These are phyloP conservation scores for Poecilia velifera DNA, from an alignment of 2,797 vertebrate genomes.

Conservation along the genomic window DNA sequence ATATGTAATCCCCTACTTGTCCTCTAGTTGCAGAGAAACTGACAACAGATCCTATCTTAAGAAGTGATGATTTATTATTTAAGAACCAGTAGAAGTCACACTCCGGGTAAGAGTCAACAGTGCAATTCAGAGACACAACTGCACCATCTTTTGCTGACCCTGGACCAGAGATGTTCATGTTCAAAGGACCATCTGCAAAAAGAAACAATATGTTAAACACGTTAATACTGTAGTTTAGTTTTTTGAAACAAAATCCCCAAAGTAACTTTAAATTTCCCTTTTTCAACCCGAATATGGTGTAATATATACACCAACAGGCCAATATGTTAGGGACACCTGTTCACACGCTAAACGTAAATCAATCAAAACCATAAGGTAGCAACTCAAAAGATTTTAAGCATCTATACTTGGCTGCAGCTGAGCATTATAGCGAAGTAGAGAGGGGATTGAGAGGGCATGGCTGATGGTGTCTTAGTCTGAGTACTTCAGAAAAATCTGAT, in stretches of 20 bases:
- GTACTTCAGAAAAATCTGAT: background rate
- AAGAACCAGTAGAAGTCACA: slow-evolving; percentile 70
- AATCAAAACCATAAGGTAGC: background rate
- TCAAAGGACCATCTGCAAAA: slow-evolving; percentile 76
- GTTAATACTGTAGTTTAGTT: background rate
- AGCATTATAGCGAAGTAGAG: background rate
- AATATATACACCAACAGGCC: background rate
- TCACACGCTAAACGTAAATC: background rate
- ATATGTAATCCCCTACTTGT: slow-evolving; percentile 61
- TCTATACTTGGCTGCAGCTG: background rate
- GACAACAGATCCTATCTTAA: slow-evolving; percentile 7
- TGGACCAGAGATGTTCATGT: slow-evolving; percentile 52
- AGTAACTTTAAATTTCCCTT: background rate
- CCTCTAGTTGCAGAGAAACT: background rate
- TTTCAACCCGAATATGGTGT: background rate
- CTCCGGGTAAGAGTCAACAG: slow-evolving; percentile 67
- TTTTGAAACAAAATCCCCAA: background rate
- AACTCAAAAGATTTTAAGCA: background rate
- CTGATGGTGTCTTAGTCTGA: background rate
- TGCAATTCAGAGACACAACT: slow-evolving; percentile 49
- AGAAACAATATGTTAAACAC: slow-evolving; percentile 12
- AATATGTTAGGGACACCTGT: background rate
- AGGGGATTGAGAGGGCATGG: background rate
- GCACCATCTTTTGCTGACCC: accelerated
- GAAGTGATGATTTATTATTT: background rate